These are phyloP conservation scores for Indicator maculatus DNA, from an alignment of 2,113 vertebrate species.

Conservation along the genomic window DNA sequence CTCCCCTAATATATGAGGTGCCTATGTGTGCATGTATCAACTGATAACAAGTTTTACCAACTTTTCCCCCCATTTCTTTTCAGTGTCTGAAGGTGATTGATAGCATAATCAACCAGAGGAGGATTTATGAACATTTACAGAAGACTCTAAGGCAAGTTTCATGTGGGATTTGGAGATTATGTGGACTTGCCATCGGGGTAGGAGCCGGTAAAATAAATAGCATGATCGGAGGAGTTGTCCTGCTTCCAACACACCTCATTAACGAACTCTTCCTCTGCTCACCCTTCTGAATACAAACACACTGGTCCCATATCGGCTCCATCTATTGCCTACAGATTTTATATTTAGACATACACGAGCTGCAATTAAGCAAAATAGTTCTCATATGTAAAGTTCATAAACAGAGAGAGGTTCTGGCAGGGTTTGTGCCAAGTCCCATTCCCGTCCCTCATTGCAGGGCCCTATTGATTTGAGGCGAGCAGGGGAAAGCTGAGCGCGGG, in stretches of 20 bases:
- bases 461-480: not conserved
- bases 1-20: slow-evolving; percentile 40
- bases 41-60: slow-evolving; percentile 59
- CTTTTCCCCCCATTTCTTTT: slow-evolving; percentile 48
- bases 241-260: slow-evolving; percentile 57
- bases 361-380: slow-evolving; percentile 64
- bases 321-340: slow-evolving; percentile 54
- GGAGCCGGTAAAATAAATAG: slow-evolving; percentile 59
- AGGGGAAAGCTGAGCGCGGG: not conserved
- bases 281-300: slow-evolving; percentile 50
- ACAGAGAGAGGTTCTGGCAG: slow-evolving; percentile 54
- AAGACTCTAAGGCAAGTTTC: slow-evolving; percentile 57
- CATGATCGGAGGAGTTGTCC: slow-evolving; percentile 31
- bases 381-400: slow-evolving; percentile 62
- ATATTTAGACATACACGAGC: slow-evolving; percentile 41
- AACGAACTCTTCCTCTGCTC: slow-evolving; percentile 46
- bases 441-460: not conserved
- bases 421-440: slow-evolving; percentile 14
- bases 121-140: slow-evolving; percentile 60
- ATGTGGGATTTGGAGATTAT: slow-evolving; percentile 64
- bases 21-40: not conserved
- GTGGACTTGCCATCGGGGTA: slow-evolving; percentile 52
- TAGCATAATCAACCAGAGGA: not conserved
- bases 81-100: slow-evolving; percentile 29
- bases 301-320: not conserved